Base-by-base conservation (phyloP, 2,113 vertebrate species). In the Zapus hudsonius region DNA sequence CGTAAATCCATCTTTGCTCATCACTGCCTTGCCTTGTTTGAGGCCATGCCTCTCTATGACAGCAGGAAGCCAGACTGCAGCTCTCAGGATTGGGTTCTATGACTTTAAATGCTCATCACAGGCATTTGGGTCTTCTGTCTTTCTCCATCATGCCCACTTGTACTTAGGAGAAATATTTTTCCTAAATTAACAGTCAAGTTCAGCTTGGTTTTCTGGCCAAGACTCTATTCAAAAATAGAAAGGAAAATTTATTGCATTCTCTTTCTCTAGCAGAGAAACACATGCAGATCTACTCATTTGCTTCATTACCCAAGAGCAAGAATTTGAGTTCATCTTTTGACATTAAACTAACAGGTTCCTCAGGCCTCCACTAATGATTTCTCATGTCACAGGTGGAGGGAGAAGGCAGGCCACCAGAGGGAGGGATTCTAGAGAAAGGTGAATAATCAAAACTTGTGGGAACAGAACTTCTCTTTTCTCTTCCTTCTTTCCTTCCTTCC, bases 381-480 rank as follows among this genome's bases (percentile, higher is more conserved):
- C 47, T 74, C 12, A 12, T 47, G 52, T 52, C 22, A 52, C 61
- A 55, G 70, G 23, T 73, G 33, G 40, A 70, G 17, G 38, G 22
- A 76, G 22, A 52, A 85, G 57, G 29, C n/a, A 83, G 22, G 66
- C 25, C 27, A n/a, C 73, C 81, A 8, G 78, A 13, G n/a, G 64
- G 38, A 94, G 42, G 86, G 78, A 92, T 95, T 80, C 73, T 69
- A 59, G 59, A 55, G 64, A 57, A 87, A 86, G 9, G 69, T 15
- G 76, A 88, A 74, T 5, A 40, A 67, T 47, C 64, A 93, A 78
- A 93, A 69, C 29, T 47, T 36, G 10, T 83, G 76, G 69, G 47
- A 74, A 72, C 93, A 92, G 44, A 83, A 12, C 95, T 12, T 7
- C 52, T 52, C 11, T 13, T 52, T 52, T 52, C 16, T 15, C 16